These are phyloP conservation scores for Simalia tracyae DNA, from an alignment of 2,797 vertebrate genomes.

Conservation along the genomic window DNA sequence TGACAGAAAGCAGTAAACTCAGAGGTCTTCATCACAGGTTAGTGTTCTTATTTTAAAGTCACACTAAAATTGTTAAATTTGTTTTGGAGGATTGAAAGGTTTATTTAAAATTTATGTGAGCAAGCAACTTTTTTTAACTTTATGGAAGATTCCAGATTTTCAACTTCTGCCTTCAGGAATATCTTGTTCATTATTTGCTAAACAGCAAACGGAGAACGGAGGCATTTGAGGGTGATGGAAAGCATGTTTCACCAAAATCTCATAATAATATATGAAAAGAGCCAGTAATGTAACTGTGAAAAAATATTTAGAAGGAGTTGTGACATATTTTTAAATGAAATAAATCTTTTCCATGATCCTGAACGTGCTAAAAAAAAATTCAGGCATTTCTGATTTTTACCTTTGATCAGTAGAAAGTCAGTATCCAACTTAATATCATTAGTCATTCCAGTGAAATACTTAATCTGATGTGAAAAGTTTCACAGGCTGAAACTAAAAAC, in stretches of 20 bases:
- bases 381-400: neutral
- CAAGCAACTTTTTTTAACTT: neutral
- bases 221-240: neutral
- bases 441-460: neutral
- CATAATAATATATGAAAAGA: neutral
- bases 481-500: neutral
- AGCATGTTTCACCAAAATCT: neutral
- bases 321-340: neutral
- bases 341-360: neutral
- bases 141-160: neutral
- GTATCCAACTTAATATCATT: neutral
- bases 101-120: neutral
- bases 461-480: neutral
- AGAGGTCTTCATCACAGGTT: conserved; percentile 97
- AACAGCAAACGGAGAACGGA: neutral
- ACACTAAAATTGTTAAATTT: neutral
- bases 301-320: neutral
- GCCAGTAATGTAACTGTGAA: neutral
- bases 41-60: conserved; percentile 42
- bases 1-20: conserved; percentile 97
- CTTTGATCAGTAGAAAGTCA: neutral
- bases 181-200: neutral
- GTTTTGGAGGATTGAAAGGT: neutral
- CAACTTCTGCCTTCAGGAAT: neutral
- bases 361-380: neutral